phyloP scores from a whole-genome alignment of 2,113 vertebrate genomes.

The Hydropotes inermis region DNA sequence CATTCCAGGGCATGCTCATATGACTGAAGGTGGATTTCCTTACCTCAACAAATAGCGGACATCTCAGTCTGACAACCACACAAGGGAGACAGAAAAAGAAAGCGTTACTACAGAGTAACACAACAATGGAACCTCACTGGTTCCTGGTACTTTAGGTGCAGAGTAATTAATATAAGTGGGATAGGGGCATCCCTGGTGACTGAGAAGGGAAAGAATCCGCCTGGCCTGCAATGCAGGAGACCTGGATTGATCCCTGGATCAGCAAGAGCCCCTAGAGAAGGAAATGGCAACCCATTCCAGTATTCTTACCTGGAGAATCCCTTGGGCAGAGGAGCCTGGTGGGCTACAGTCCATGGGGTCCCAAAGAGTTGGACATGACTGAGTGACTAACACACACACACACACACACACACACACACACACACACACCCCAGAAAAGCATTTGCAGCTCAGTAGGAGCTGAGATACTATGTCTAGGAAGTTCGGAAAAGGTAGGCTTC shows the following conservation, averaged over 20 bases:
- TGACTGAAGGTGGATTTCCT: background rate
- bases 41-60: background rate
- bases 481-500: background rate
- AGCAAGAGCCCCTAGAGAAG: background rate
- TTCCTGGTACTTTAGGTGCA: no score
- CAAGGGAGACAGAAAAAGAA: background rate
- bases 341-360: background rate
- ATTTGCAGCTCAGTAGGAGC: background rate
- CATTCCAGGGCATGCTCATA: background rate
- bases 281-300: background rate
- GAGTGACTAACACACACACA: background rate
- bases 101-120: no score
- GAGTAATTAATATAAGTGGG: accelerated
- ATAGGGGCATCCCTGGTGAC: background rate
- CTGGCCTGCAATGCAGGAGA: background rate
- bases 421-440: background rate
- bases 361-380: background rate
- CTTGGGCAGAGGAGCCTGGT: background rate
- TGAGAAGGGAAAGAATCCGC: background rate
- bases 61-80: background rate
- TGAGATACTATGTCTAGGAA: background rate
- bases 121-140: background rate
- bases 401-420: background rate
- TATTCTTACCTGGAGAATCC: background rate
- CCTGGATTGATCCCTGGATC: background rate